Evolutionary conservation across 1,140 invertebrate species (phyloP), one percentile per base, ranked within the genome.

Genomic region (Saccostrea cuccullata): DNA sequence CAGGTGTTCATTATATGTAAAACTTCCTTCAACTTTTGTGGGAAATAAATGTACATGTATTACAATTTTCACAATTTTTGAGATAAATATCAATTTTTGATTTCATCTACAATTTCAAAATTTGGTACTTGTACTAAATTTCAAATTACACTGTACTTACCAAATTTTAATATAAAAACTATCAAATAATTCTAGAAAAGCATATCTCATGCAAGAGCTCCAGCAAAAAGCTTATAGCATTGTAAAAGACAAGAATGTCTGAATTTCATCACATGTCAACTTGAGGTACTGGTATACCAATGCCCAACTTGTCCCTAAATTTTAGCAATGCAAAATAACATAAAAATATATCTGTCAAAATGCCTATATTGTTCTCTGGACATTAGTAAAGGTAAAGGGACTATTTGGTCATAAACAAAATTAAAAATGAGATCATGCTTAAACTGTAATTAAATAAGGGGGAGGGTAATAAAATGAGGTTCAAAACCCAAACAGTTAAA

Each of bases 381-480:
- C 70, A 77, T 77, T 77, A 77, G 70, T 77, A 77, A 36, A 12
- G 70, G 70, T 30, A 30, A 77, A 77, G 70, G 70, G 70, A 77
- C 70, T 77, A 30, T 30, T 67, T 77, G 70, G 23, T 36, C 70
- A 26, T 23, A 77, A 77, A 77, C 70, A 77, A 77, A 77, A 77
- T 15, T 77, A 36, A 30, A 36, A 77, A 30, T 30, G 70, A 77
- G 70, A 77, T 77, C 70, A 77, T 77, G 70, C 70, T 77, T 30
- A 30, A 30, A 77, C 26, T 77, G 23, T 30, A 26, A 77, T 77
- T 77, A 77, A 30, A 30, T 30, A n/a, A 8, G 30, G 70, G 70
- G 26, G 15, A 30, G 23, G 70, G 30, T 77, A 77, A 77, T 77
- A 30, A 77, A 77, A 77, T 36, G 8, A 6, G 58, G 70, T 30